These are phyloP conservation scores for Mantis religiosa DNA, from an alignment of 2,888 invertebrate genomes.

Conservation along the genomic window DNA sequence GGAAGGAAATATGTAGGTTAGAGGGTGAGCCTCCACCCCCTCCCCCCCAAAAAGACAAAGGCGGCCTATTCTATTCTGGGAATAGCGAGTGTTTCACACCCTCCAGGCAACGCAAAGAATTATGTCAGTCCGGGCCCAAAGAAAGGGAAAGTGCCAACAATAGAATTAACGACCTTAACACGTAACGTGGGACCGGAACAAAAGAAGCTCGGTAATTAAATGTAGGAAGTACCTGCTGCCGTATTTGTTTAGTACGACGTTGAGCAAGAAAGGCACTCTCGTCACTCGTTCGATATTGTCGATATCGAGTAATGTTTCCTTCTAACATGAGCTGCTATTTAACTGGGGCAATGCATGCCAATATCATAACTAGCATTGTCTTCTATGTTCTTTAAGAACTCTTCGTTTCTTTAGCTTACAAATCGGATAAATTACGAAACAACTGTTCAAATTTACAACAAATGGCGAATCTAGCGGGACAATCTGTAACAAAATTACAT, in stretches of 20 bases:
- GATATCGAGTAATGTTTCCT: too few relatives aligned
- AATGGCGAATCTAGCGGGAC: too few relatives aligned
- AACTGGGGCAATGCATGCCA: too few relatives aligned
- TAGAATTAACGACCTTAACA: not conserved
- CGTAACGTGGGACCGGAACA: not conserved
- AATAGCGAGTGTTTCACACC: not conserved
- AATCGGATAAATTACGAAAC: too few relatives aligned
- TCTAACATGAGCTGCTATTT: too few relatives aligned
- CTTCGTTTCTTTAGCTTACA: too few relatives aligned
- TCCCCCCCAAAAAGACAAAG: not conserved
- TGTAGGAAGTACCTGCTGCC: not conserved
- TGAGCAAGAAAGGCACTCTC: not conserved
- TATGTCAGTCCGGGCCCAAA: not conserved
- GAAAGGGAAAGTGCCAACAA: not conserved
- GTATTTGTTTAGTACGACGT: not conserved
- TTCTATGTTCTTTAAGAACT: too few relatives aligned
- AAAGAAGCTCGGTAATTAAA: not conserved
- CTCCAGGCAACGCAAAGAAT: not conserved
- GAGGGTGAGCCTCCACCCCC: not conserved
- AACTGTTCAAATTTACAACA: too few relatives aligned
- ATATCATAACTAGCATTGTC: too few relatives aligned
- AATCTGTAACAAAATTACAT: too few relatives aligned
- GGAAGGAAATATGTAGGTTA: not conserved
- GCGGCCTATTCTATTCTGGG: not conserved
- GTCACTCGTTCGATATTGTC: too few relatives aligned